Evolutionary conservation across 92 coral and sea anemone species (phyloP).

Genomic region (Porites cylindrica): DNA sequence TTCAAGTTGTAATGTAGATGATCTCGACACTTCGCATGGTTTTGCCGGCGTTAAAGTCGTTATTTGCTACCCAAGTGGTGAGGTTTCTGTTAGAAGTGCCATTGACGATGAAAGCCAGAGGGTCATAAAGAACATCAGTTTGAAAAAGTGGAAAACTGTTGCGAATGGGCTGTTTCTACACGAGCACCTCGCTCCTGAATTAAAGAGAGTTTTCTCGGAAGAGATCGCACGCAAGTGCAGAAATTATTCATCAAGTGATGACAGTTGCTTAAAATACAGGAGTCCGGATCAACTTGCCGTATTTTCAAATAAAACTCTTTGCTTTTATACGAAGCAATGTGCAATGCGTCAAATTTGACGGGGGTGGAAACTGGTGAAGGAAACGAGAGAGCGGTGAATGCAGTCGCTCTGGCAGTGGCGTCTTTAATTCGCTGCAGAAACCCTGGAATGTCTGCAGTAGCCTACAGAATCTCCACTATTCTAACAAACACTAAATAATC

Average conservation of each 20-base stretch:
- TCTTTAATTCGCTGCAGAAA: constrained; percentile 26
- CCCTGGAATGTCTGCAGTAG: constrained; percentile 48
- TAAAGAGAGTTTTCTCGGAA: background rate
- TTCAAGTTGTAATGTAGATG: too few species aligned
- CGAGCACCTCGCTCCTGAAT: constrained; percentile 32
- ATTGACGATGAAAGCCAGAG: constrained; percentile 33
- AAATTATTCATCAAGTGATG: background rate
- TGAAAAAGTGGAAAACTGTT: constrained; percentile 44
- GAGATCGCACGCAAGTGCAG: constrained; percentile 30
- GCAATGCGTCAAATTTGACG: background rate
- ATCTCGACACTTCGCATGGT: too few species aligned
- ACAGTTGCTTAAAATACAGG: background rate
- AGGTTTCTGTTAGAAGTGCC: constrained; percentile 36
- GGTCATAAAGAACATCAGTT: constrained; percentile 35
- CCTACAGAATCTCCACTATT: constrained; percentile 61
- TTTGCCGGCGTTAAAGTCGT: constrained; percentile 27
- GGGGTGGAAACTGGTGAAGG: background rate
- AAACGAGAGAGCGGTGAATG: background rate
- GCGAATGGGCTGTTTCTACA: constrained; percentile 42
- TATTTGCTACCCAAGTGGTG: constrained; percentile 40
- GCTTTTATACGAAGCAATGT: background rate
- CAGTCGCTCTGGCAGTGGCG: constrained; percentile 59
- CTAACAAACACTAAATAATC: too few species aligned
- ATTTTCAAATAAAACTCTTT: background rate
- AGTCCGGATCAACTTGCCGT: background rate